phyloP scores from a whole-genome alignment of 2,797 vertebrate species.

The Menidia menidia region DNA sequence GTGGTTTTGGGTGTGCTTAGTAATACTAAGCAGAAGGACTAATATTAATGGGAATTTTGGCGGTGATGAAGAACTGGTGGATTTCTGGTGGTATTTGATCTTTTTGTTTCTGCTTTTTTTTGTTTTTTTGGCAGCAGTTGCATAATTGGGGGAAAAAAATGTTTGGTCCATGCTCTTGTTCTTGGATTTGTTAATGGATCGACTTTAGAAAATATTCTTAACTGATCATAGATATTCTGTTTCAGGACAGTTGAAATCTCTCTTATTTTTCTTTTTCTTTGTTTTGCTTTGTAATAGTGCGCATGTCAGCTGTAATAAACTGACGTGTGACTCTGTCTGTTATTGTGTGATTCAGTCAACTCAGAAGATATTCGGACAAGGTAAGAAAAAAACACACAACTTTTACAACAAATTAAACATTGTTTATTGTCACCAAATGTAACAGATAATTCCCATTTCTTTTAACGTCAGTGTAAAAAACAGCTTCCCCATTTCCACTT shows the following conservation, averaged over 20 bases:
- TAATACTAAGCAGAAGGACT: conserved; percentile 28
- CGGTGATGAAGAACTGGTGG: conserved; percentile 26
- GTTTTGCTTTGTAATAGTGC: conserved; percentile 58
- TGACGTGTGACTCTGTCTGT: conserved; percentile 55
- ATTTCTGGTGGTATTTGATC: conserved; percentile 30
- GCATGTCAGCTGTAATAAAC: conserved; percentile 70
- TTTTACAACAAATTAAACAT: conserved; percentile 9
- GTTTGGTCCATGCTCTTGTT: conserved; percentile 48
- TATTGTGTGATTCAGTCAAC: conserved; percentile 41
- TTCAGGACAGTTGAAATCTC: conserved; percentile 27
- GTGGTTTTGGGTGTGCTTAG: conserved; percentile 39
- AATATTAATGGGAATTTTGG: conserved; percentile 26
- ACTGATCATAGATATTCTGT: conserved; percentile 62
- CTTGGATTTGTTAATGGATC: conserved; percentile 45
- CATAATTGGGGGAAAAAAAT: conserved; percentile 39
- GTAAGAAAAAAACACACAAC: conserved; percentile 18
- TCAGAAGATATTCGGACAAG: conserved; percentile 13
- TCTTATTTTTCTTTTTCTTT: conserved; percentile 22
- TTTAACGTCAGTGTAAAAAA: conserved; percentile 1
- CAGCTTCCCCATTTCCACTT: not conserved
- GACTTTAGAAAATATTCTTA: conserved; percentile 59
- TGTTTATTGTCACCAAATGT: conserved; percentile 61
- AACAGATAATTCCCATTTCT: not conserved
- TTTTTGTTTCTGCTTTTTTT: not conserved
- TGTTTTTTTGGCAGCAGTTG: conserved; percentile 41